A percentile compares a stretch with the other conserved stretches of the same genome.
Evolutionary conservation across 64 coral and sea anemone genomes (phyloP).

Genomic region (Stichodactyla helianthus): DNA sequence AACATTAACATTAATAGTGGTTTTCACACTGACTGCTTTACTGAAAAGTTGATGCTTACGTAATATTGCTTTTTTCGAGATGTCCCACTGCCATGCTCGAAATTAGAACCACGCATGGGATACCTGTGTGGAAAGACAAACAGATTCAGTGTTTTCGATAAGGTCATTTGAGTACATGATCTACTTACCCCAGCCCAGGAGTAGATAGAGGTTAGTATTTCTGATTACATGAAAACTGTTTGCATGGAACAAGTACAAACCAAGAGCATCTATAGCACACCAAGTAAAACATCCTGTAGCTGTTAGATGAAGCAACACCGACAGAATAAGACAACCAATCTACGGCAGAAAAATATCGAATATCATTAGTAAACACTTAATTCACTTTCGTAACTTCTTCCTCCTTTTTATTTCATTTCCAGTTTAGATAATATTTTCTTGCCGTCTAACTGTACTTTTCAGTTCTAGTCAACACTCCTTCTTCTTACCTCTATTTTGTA

Average conservation of each 20-base stretch:
- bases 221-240: conserved; percentile 70
- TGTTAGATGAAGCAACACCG: conserved; percentile 59
- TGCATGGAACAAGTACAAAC: conserved; percentile 72
- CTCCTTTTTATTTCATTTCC: no score
- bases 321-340: conserved; percentile 71
- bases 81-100: neutral
- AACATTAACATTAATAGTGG: no score
- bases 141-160: neutral
- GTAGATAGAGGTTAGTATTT: conserved; percentile 53
- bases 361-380: neutral
- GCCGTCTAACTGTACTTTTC: no score
- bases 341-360: conserved; percentile 8
- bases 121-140: conserved; percentile 15
- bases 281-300: conserved; percentile 72
- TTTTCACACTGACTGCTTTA: no score
- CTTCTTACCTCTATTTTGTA: conserved; percentile 14
- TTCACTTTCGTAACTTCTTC: neutral
- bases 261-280: conserved; percentile 70
- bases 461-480: no score
- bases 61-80: neutral
- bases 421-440: no score
- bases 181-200: conserved; percentile 77
- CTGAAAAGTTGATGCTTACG: neutral
- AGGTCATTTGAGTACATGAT: neutral
- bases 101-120: neutral